A percentile compares a stretch with the other conserved stretches of the same genome.
These are phyloP conservation scores for Hylaeus anthracinus DNA, from an alignment of 1,140 invertebrate genomes.

Conservation along the genomic window DNA sequence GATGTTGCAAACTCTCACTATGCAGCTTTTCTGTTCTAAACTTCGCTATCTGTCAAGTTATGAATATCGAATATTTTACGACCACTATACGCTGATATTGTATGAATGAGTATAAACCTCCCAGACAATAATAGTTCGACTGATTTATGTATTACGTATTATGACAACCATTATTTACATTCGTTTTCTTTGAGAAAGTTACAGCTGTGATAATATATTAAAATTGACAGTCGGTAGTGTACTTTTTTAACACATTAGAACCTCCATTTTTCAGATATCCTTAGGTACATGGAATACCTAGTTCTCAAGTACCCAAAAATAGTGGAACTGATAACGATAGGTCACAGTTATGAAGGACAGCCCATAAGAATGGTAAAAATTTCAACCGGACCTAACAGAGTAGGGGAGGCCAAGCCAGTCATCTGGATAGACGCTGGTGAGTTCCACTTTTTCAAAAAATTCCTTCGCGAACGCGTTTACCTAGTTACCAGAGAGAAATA, in stretches of 20 bases:
- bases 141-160: no score
- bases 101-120: no score
- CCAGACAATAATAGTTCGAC: no score
- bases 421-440: slow-evolving; percentile 85
- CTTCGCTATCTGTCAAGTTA: no score
- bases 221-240: no score
- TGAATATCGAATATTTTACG: no score
- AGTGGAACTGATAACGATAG: slow-evolving; percentile 87
- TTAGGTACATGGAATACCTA: slow-evolving; percentile 88
- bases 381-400: slow-evolving; percentile 75
- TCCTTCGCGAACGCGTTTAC: not conserved
- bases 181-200: no score
- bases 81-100: no score
- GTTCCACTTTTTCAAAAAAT: not conserved
- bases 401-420: slow-evolving; percentile 77
- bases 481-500: not conserved
- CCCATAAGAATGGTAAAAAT: slow-evolving; percentile 87
- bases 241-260: not conserved
- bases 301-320: slow-evolving; percentile 86
- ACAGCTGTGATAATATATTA: no score
- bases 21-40: no score
- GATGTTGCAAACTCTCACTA: no score
- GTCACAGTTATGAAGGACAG: slow-evolving; percentile 88
- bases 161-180: no score
- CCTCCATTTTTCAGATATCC: slow-evolving; percentile 81